A percentile compares a stretch with the other conserved stretches of the same genome.
These are phyloP conservation scores for Blastobasis lacticolella DNA, from an alignment of 2,888 invertebrate genomes.

Conservation along the genomic window DNA sequence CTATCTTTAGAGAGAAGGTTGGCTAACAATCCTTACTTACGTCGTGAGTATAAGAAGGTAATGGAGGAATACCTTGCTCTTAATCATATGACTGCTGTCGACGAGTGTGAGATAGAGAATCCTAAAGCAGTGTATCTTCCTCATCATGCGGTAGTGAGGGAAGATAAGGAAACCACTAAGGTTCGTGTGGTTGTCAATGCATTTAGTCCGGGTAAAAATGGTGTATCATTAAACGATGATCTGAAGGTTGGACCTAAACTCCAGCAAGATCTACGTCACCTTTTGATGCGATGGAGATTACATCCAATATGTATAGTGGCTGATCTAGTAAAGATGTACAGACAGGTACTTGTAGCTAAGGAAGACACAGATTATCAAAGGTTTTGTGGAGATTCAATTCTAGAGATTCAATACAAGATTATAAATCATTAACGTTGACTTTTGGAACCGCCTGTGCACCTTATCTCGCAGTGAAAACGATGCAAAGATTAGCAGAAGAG, in stretches of 20 bases:
- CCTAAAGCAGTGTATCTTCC: conserved; percentile 18
- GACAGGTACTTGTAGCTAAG: conserved; percentile 5
- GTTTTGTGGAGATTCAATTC: no score
- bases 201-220: conserved; percentile 8
- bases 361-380: conserved; percentile 7
- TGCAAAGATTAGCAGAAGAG: no score
- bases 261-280: conserved; percentile 17
- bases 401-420: no score
- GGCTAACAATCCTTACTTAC: conserved; percentile 8
- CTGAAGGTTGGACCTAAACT: conserved; percentile 16
- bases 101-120: conserved; percentile 1
- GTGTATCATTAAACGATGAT: conserved; percentile 13
- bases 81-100: conserved; percentile 13
- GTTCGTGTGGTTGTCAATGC: conserved; percentile 18
- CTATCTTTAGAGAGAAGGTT: conserved; percentile 11
- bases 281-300: conserved; percentile 14
- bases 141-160: conserved; percentile 23
- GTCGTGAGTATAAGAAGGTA: conserved; percentile 14
- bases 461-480: no score
- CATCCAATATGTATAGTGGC: conserved; percentile 7
- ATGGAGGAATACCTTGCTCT: conserved; percentile 16
- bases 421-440: no score
- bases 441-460: no score
- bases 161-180: conserved; percentile 14
- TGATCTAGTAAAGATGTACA: conserved; percentile 24